phyloP scores from a whole-genome alignment of 2,113 vertebrate species.

The Gavialis gangeticus region DNA sequence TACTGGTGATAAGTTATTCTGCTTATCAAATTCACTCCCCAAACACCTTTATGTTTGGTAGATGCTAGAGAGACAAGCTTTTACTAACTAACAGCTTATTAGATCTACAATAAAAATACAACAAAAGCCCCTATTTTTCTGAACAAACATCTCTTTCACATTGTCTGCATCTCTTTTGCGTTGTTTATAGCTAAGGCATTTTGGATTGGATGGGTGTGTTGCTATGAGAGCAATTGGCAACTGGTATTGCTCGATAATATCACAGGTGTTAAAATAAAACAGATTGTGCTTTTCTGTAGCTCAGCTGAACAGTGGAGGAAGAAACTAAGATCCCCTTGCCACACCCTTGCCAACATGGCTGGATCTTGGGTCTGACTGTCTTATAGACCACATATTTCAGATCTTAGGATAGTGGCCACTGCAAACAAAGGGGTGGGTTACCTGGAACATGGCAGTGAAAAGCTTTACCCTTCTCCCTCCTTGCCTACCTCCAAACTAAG shows the following conservation, averaged over 20 bases:
- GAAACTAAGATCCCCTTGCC: neutral
- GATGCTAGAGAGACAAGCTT: too few relatives aligned
- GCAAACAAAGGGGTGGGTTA: neutral
- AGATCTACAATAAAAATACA: too few relatives aligned
- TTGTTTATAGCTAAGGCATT: neutral
- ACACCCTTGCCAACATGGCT: neutral
- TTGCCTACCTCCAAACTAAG: neutral
- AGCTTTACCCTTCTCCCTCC: neutral
- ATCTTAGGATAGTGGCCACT: neutral
- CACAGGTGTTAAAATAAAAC: neutral
- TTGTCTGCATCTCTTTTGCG: too few relatives aligned
- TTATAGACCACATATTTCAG: neutral
- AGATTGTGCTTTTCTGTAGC: neutral
- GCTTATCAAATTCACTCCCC: too few relatives aligned
- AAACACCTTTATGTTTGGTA: too few relatives aligned
- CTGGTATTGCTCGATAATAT: neutral
- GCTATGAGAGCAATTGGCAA: neutral
- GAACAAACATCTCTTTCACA: neutral
- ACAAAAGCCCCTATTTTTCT: too few relatives aligned
- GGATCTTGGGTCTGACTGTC: neutral
- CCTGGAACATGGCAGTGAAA: neutral
- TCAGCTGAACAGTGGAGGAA: neutral
- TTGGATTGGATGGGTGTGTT: neutral
- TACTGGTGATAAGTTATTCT: neutral
- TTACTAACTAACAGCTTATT: too few relatives aligned